phyloP scores from a whole-genome alignment of 2,797 vertebrate genomes.

The Hyperoplus lanceolatus region DNA sequence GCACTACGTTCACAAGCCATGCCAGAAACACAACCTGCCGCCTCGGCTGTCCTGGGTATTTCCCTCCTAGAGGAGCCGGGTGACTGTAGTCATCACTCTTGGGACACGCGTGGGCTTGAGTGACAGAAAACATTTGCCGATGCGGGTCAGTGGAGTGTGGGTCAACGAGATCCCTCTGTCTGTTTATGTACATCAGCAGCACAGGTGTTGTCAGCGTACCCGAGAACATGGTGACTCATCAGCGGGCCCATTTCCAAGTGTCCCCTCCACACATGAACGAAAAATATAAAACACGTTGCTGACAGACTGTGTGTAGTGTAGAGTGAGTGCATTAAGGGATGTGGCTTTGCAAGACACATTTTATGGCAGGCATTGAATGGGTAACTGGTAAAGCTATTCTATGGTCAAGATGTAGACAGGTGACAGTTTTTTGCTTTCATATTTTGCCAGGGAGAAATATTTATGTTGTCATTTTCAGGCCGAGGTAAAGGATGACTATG shows the following conservation, averaged over 20 bases:
- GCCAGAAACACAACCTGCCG: constrained; percentile 41
- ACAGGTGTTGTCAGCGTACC: constrained; percentile 61
- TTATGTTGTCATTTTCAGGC: constrained; percentile 6
- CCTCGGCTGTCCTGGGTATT: constrained; percentile 46
- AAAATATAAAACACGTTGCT: constrained; percentile 34
- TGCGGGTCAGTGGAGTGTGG: constrained; percentile 77
- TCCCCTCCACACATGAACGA: constrained; percentile 59
- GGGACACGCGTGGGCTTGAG: constrained; percentile 64
- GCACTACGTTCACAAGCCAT: constrained; percentile 22
- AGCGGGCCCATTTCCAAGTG: constrained; percentile 68
- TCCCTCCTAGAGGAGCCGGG: constrained; percentile 39
- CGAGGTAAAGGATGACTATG: constrained; percentile 18
- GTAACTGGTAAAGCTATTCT: not conserved
- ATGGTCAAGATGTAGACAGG: too few species aligned
- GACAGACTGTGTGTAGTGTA: constrained; percentile 24
- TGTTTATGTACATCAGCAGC: constrained; percentile 71
- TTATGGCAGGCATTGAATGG: not conserved
- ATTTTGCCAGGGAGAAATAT: not conserved
- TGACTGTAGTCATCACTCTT: constrained; percentile 56
- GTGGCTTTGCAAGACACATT: constrained; percentile 6
- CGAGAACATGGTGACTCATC: constrained; percentile 72
- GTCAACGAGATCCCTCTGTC: constrained; percentile 70
- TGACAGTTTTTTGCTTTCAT: too few species aligned
- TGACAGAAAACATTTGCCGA: constrained; percentile 73
- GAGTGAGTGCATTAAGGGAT: not conserved